Conservation (phyloP, 2,888 invertebrate genomes). For the Netelia melanura region DNA sequence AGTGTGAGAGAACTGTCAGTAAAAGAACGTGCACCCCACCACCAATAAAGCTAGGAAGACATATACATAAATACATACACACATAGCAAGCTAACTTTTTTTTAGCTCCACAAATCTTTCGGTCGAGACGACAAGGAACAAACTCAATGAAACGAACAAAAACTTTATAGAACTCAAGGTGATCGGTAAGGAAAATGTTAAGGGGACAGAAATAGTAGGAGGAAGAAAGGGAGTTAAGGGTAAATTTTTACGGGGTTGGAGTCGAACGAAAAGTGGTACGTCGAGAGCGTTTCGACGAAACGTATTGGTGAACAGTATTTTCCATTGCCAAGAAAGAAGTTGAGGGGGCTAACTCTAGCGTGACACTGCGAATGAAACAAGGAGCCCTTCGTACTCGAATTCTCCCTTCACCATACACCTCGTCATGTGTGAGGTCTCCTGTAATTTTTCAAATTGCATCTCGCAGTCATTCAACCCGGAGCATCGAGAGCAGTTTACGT, state of each 20-base stretch:
- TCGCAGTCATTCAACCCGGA: conserved; percentile 75
- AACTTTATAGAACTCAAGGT: background rate
- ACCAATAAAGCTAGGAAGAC: conserved; percentile 36
- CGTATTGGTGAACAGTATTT: conserved; percentile 35
- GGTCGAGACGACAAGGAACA: background rate
- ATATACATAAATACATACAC: conserved; percentile 28
- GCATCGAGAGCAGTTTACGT: conserved; percentile 7
- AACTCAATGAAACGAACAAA: background rate
- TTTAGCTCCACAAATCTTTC: conserved; percentile 49
- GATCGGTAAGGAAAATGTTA: conserved; percentile 2
- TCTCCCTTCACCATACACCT: conserved; percentile 1
- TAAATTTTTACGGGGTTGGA: background rate
- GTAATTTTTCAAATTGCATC: conserved; percentile 80
- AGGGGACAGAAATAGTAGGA: background rate
- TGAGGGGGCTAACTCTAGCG: conserved; percentile 40
- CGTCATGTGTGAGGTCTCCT: conserved; percentile 73
- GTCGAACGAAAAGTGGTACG: background rate
- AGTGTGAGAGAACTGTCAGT: conserved; percentile 61
- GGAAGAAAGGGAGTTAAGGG: background rate
- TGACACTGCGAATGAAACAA: conserved; percentile 71
- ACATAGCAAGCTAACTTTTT: conserved; percentile 38
- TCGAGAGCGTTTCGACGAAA: conserved; percentile 3
- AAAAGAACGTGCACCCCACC: conserved; percentile 26
- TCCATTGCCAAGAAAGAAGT: conserved; percentile 42
- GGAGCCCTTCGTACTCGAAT: conserved; percentile 3